Base-by-base conservation (phyloP, 2,888 invertebrate genomes). In the Tubulanus polymorphus region DNA sequence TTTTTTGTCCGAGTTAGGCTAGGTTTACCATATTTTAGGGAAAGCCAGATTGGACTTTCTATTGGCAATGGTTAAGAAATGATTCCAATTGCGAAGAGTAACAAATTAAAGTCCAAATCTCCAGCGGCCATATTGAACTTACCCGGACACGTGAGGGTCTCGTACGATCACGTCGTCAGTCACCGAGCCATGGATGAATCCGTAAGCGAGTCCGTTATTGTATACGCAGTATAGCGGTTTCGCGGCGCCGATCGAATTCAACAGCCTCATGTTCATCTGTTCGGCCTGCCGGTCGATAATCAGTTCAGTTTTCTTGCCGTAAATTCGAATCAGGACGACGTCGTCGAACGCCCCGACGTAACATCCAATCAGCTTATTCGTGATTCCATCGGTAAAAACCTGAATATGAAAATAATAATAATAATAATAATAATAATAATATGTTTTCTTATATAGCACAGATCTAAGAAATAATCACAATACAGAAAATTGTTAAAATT, bases 301-400 rank as follows among this genome's bases (percentile, higher is more conserved):
- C 65, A 91, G 82, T 79, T 95, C 94, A 1, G 95, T 94, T 80
- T 93, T 93, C 69, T 89, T 86, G 28, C 96, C 96, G 82, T 94
- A 95, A 60, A 96, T 86, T 68, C 95, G 84, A 26, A 96, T 85
- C 53, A 96, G 84, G 1, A 95, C 85, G 71, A 89, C 87, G 70
- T 90, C 87, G 62, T 81, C 76, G n/a, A 54, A 37, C 6, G 63
- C 53, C 3, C 56, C 29, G 61, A 82, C 76, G 74, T 84, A 85
- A 68, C 89, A 90, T 32, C 90, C 91, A 54, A 94, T 85, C 68
- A 96, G 83, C 79, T 90, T 92, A 81, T 95, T 95, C 48, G 94
- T 93, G 61, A 93, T 90, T 46, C 95, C 95, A 84, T 93, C 91
- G 61, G 92, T 93, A 79, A 95, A 93, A 73, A 88, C 81, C 93